These are phyloP conservation scores for Encarsia formosa DNA, from an alignment of 2,888 invertebrate genomes.

Conservation along the genomic window DNA sequence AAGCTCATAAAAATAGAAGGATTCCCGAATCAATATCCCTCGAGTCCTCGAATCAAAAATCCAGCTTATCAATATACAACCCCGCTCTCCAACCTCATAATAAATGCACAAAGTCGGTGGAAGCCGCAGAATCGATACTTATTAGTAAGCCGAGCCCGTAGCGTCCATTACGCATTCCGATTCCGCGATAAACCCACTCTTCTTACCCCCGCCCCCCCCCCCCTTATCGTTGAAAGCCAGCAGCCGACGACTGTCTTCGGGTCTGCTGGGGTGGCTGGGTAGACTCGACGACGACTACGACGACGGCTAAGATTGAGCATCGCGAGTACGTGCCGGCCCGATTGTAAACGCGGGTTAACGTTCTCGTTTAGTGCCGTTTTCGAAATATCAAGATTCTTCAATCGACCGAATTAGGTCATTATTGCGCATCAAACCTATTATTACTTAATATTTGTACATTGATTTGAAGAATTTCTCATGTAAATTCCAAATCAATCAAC, in stretches of 20 bases:
- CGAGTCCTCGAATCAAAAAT: background rate
- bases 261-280: slow-evolving; percentile 38
- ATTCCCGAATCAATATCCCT: no score
- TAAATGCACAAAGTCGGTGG: slow-evolving; percentile 11
- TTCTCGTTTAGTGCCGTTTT: background rate
- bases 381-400: background rate
- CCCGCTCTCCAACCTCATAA: slow-evolving; percentile 1
- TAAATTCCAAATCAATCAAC: slow-evolving; percentile 27
- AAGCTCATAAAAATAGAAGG: no score
- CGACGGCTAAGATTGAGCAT: slow-evolving; percentile 16
- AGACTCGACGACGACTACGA: slow-evolving; percentile 29
- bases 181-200: slow-evolving; percentile 49
- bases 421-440: background rate
- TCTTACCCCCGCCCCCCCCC: slow-evolving; percentile 35
- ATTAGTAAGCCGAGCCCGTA: slow-evolving; percentile 47
- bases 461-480: background rate
- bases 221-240: slow-evolving; percentile 24
- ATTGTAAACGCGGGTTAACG: background rate
- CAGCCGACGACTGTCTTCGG: slow-evolving; percentile 35
- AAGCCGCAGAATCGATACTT: slow-evolving; percentile 32
- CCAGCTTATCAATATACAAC: slow-evolving; percentile 2
- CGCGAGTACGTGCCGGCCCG: background rate
- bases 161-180: slow-evolving; percentile 48
- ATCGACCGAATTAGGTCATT: background rate
- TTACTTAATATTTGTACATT: background rate